A percentile compares a stretch with the other conserved stretches of the same genome.
Conservation (phyloP, 2,888 invertebrate species). For the Platynereis dumerilii region DNA sequence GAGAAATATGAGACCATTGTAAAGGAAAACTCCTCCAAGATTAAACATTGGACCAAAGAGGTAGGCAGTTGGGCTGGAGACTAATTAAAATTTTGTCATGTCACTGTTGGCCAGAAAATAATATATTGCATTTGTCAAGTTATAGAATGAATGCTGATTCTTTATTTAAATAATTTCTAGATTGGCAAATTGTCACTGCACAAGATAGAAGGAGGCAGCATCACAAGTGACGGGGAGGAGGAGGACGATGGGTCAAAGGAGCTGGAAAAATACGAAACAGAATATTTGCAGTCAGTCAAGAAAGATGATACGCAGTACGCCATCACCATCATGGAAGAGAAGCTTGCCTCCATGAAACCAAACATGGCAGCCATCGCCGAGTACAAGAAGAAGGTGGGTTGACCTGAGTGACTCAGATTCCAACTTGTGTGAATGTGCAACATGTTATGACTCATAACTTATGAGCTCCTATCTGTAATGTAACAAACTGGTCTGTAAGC, state of each 20-base stretch:
- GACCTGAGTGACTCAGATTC: too few relatives aligned
- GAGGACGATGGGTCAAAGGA: conserved; percentile 16
- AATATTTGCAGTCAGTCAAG: conserved; percentile 66
- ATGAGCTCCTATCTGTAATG: too few relatives aligned
- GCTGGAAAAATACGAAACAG: conserved; percentile 17
- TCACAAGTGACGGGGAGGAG: neutral
- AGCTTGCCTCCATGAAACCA: conserved; percentile 63
- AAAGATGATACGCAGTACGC: conserved; percentile 74
- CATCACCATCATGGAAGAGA: conserved; percentile 75
- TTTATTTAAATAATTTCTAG: too few relatives aligned
- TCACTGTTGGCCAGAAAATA: too few relatives aligned
- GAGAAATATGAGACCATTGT: conserved; percentile 63
- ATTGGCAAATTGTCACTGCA: conserved; percentile 71
- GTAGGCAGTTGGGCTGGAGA: too few relatives aligned
- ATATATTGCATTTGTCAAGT: too few relatives aligned
- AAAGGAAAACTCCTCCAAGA: conserved; percentile 58
- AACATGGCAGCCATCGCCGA: conserved; percentile 74
- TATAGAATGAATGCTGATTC: too few relatives aligned
- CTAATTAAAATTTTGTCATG: too few relatives aligned
- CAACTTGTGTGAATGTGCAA: too few relatives aligned
- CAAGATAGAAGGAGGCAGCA: conserved; percentile 53
- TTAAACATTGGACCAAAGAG: conserved; percentile 63
- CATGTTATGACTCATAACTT: too few relatives aligned
- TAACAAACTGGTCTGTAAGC: too few relatives aligned
- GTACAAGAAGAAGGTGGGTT: conserved; percentile 63